These are phyloP conservation scores for Phasia obesa DNA, from an alignment of 2,888 invertebrate genomes.

Conservation along the genomic window DNA sequence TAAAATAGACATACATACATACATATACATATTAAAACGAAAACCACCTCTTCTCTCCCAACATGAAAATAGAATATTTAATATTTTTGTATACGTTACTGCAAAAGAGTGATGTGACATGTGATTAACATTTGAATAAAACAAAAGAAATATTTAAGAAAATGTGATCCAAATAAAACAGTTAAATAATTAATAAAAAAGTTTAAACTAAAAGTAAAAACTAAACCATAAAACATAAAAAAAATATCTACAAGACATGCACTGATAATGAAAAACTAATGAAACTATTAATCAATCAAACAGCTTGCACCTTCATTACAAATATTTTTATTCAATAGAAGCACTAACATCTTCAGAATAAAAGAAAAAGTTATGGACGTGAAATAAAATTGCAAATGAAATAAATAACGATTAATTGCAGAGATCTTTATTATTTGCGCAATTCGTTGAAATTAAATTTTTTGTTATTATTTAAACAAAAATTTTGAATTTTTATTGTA, in stretches of 20 bases:
- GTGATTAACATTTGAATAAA: conserved; percentile 64
- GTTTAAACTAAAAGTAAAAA: background rate
- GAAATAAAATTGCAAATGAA: background rate
- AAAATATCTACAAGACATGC: no score
- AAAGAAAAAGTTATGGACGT: background rate
- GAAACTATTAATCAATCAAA: conserved; percentile 11
- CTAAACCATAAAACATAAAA: conserved; percentile 35
- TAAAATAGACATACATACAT: background rate
- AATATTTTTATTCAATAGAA: background rate
- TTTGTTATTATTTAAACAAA: no score
- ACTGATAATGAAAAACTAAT: conserved; percentile 20
- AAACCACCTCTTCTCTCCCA: conserved; percentile 52
- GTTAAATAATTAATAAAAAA: conserved; percentile 17
- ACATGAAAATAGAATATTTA: conserved; percentile 50
- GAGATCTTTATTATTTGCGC: no score
- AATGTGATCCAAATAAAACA: conserved; percentile 60
- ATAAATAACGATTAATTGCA: background rate
- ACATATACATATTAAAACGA: no score
- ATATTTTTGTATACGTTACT: conserved; percentile 65
- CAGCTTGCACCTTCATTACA: conserved; percentile 33
- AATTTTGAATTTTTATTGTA: no score
- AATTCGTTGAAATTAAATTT: no score
- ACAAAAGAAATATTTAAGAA: conserved; percentile 32
- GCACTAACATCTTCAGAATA: background rate
- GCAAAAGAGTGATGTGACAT: conserved; percentile 62